phyloP scores from a whole-genome alignment of 2,797 vertebrate species.

The Cirrhinus mrigala region DNA sequence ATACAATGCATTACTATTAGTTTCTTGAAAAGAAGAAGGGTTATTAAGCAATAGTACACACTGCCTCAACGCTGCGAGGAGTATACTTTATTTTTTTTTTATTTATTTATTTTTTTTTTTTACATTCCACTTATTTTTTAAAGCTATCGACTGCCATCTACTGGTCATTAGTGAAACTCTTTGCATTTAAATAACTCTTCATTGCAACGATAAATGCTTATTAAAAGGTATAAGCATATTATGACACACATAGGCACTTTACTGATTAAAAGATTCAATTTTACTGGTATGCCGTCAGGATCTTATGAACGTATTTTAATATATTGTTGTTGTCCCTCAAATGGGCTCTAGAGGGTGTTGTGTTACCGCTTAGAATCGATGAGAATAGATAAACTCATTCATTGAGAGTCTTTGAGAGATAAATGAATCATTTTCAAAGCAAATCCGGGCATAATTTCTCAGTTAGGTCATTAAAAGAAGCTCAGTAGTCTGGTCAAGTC shows the following conservation, averaged over 20 bases:
- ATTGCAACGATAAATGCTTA: not conserved
- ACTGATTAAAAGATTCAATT: not conserved
- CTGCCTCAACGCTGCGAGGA: not conserved
- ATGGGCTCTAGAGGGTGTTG: conserved; percentile 21
- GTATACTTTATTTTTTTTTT: no score
- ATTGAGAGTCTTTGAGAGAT: not conserved
- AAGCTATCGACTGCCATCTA: conserved; percentile 13
- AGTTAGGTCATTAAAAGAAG: not conserved
- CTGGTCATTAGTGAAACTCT: not conserved
- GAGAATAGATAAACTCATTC: not conserved
- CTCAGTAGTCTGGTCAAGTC: not conserved
- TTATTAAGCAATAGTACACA: not conserved
- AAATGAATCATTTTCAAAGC: not conserved
- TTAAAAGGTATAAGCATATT: not conserved
- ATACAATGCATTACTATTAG: not conserved
- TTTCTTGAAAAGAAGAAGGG: not conserved
- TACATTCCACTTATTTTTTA: not conserved
- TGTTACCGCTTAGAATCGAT: not conserved
- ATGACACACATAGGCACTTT: not conserved
- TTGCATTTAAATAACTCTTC: not conserved
- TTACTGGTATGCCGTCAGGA: not conserved
- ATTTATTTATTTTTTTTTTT: no score
- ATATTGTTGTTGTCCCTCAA: not conserved
- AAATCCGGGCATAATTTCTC: not conserved
- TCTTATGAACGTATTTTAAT: not conserved